Base-by-base conservation (phyloP, 2,797 vertebrate species). In the Fundulus diaphanus region DNA sequence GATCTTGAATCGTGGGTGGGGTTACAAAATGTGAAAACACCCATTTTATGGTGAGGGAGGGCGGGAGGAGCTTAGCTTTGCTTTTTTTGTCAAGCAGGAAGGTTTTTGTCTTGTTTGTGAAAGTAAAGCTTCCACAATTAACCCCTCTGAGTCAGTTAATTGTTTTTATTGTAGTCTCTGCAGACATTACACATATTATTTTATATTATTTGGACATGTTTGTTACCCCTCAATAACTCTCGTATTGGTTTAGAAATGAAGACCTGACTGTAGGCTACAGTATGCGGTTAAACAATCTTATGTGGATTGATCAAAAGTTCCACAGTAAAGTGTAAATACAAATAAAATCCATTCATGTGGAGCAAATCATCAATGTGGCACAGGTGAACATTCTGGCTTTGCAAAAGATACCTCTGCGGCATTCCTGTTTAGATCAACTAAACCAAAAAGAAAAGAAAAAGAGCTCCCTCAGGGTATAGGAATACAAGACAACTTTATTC, bases 1-100 rank as follows among this genome's bases (percentile, higher is more conserved):
- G 51, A 74, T 27, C 76, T 83, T 65, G 54, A 11, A 54, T 44
- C 0, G 16, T 56, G 77, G 92, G 92, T 27, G 83, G 87, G 77
- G 40, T 61, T 46, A 37, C 48, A 27, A 1, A 70, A 33, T 20
- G 40, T 66, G 69, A 24, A 44, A 15, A 87, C 82, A 52, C 85
- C 87, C 79, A 27, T 67, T 79, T 75, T 70, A 22, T 22, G 46
- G 16, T 22, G 12, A 24, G 33, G 49, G 9, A 68, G 61, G 40
- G 72, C 44, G 33, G 16, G 27, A 66, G 29, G 31, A 33, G 48
- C 37, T 37, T 35, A 40, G 35, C 24, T 65, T 65, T 40, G 3
- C 24, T 31, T 65, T 37, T 63, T 40, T 51, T 51, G 49, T 65
- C 11, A 65, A 24, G 20, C 61, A 65, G 22, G 35, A 65, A 65